Conservation (phyloP, 1,140 invertebrate species). For the Sycobia sp. region DNA sequence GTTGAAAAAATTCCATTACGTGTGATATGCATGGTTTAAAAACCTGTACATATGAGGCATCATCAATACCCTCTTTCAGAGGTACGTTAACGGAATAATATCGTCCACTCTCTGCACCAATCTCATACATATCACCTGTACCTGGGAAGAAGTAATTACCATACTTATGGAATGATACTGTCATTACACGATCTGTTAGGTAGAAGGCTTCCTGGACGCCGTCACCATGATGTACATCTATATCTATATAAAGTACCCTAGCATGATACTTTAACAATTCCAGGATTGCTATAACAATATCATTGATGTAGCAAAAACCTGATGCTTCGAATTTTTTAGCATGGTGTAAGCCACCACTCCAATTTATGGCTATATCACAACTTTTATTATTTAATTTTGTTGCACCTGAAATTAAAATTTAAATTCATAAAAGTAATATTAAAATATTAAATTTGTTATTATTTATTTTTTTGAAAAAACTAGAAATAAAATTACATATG, state of each 20-base stretch:
- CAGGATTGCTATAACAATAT: slow-evolving; percentile 97
- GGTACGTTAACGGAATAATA: slow-evolving; percentile 98
- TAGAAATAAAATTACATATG: no score
- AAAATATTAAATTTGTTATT: neutral
- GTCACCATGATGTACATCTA: slow-evolving; percentile 99
- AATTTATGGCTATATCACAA: slow-evolving; percentile 98
- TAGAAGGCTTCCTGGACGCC: slow-evolving; percentile 99
- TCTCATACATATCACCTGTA: slow-evolving; percentile 98
- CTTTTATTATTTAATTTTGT: slow-evolving; percentile 91
- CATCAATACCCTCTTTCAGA: slow-evolving; percentile 95
- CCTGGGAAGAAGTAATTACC: slow-evolving; percentile 98
- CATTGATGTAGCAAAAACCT: slow-evolving; percentile 97
- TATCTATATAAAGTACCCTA: slow-evolving; percentile 97
- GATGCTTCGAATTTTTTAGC: slow-evolving; percentile 99
- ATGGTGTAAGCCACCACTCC: slow-evolving; percentile 98
- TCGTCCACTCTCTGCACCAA: slow-evolving; percentile 88
- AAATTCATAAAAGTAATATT: neutral
- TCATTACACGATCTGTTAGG: slow-evolving; percentile 98
- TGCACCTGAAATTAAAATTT: slow-evolving; percentile 65
- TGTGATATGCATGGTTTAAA: slow-evolving; percentile 93
- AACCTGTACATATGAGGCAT: slow-evolving; percentile 88
- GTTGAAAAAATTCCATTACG: slow-evolving; percentile 96
- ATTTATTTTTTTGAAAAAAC: no score
- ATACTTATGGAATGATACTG: slow-evolving; percentile 98
- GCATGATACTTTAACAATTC: slow-evolving; percentile 95